A percentile compares a stretch with the other conserved stretches of the same genome.
Conservation (phyloP, 1,140 invertebrate genomes). For the Polypedilum pembai region DNA sequence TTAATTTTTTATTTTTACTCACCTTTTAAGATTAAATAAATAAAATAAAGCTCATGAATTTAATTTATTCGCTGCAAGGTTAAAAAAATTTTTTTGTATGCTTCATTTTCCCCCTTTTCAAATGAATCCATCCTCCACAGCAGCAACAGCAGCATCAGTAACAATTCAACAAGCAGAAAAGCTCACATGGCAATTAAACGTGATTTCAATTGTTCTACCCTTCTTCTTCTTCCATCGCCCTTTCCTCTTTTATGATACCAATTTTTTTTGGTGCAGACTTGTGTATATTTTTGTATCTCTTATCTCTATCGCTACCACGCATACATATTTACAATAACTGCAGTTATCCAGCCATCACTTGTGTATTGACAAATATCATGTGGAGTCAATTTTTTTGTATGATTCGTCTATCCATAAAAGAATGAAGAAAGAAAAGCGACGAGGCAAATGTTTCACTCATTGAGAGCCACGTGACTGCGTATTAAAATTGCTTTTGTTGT, state of each 20-base stretch:
- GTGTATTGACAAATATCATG: no score
- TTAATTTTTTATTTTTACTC: no score
- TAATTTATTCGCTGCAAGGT: no score
- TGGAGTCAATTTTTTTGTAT: not conserved
- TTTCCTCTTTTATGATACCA: not conserved
- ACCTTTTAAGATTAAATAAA: no score
- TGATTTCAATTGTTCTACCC: not conserved
- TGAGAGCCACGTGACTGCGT: not conserved
- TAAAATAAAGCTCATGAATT: no score
- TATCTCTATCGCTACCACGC: no score
- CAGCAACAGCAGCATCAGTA: not conserved
- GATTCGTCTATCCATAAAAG: not conserved
- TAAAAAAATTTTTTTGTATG: no score
- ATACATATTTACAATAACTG: no score
- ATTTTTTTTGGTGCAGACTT: no score
- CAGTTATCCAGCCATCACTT: no score
- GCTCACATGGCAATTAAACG: not conserved
- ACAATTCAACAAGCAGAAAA: not conserved
- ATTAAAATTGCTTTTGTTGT: conserved; percentile 1
- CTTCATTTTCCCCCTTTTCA: no score
- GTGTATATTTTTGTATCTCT: no score
- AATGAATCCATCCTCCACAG: not conserved
- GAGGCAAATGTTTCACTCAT: not conserved
- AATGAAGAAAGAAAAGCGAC: not conserved
- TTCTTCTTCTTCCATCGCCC: not conserved